These are phyloP conservation scores for Rhadinocentrus ornatus DNA, from an alignment of 2,797 vertebrate species.

Conservation along the genomic window DNA sequence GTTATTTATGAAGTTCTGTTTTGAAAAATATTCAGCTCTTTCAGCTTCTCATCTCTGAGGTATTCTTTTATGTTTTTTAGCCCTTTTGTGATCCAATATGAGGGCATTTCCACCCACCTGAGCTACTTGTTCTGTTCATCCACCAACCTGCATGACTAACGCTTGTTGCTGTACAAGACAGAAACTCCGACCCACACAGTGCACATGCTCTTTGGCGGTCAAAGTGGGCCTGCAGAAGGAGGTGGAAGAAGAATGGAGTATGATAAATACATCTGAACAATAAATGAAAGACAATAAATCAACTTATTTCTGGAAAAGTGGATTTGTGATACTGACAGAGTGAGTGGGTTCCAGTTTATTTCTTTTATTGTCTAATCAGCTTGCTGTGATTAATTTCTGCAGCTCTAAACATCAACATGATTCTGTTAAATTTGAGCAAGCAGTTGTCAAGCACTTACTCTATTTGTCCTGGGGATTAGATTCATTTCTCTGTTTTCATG, in stretches of 20 bases:
- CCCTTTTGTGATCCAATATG: constrained; percentile 65
- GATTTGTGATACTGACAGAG: constrained; percentile 50
- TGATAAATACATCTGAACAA: constrained; percentile 46
- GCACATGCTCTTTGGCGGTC: constrained; percentile 55
- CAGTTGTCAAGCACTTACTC: constrained; percentile 25
- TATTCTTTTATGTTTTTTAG: constrained; percentile 70
- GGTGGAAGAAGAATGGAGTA: constrained; percentile 45
- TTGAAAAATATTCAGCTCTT: constrained; percentile 29
- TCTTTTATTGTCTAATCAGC: constrained; percentile 40
- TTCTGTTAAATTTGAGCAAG: constrained; percentile 34
- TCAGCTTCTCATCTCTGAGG: constrained; percentile 60
- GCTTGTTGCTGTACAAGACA: constrained; percentile 56
- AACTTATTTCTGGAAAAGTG: constrained; percentile 51
- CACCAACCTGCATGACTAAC: constrained; percentile 80
- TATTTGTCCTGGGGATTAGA: constrained; percentile 33
- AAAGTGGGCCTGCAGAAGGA: constrained; percentile 59
- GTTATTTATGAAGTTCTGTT: constrained; percentile 45
- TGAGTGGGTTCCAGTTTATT: constrained; percentile 28
- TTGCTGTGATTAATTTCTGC: constrained; percentile 41
- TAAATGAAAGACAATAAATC: constrained; percentile 45
- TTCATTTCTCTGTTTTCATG: constrained; percentile 13
- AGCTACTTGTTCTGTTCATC: constrained; percentile 72
- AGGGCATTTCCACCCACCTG: constrained; percentile 78
- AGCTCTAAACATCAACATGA: constrained; percentile 15
- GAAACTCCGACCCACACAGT: constrained; percentile 74